These are phyloP conservation scores for Melitaea cinxia DNA, from an alignment of 1,140 invertebrate species.

Conservation along the genomic window DNA sequence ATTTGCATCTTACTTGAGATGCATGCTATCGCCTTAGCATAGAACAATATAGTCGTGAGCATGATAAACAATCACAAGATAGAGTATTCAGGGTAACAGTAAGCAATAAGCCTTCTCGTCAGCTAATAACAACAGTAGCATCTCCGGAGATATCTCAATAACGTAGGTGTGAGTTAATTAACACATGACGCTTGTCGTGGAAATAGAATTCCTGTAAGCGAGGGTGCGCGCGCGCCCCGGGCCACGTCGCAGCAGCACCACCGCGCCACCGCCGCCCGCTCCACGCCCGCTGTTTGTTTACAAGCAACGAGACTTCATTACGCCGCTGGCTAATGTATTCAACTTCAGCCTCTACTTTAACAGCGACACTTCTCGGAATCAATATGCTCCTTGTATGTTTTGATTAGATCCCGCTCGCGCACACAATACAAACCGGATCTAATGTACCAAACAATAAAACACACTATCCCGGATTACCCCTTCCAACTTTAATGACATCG, in stretches of 20 bases:
- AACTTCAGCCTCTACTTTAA: constrained; percentile 80
- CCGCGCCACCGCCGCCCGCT: constrained; percentile 41
- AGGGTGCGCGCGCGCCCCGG: constrained; percentile 69
- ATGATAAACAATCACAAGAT: constrained; percentile 41
- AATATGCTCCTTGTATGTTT: constrained; percentile 81
- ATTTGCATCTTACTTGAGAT: constrained; percentile 12
- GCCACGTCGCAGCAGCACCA: constrained; percentile 45
- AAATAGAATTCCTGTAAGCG: constrained; percentile 80
- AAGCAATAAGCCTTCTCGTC: constrained; percentile 75
- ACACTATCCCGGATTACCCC: constrained; percentile 48
- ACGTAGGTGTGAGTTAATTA: constrained; percentile 81
- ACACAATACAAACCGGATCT: constrained; percentile 52
- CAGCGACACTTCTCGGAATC: constrained; percentile 82
- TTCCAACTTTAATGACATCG: constrained; percentile 71
- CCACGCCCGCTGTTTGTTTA: constrained; percentile 73
- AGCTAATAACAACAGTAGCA: constrained; percentile 79
- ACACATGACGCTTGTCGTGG: constrained; percentile 78
- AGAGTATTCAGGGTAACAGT: constrained; percentile 54
- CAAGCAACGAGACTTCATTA: constrained; percentile 81
- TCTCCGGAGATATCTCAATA: constrained; percentile 79
- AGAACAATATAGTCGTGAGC: constrained; percentile 45
- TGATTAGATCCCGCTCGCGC: constrained; percentile 66
- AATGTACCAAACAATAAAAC: constrained; percentile 55
- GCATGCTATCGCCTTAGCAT: constrained; percentile 24
- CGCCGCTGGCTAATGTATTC: constrained; percentile 81